Evolutionary conservation across 2,797 vertebrate genomes (phyloP), one percentile per base, ranked within the genome.

Genomic region (Pangasius djambal): DNA sequence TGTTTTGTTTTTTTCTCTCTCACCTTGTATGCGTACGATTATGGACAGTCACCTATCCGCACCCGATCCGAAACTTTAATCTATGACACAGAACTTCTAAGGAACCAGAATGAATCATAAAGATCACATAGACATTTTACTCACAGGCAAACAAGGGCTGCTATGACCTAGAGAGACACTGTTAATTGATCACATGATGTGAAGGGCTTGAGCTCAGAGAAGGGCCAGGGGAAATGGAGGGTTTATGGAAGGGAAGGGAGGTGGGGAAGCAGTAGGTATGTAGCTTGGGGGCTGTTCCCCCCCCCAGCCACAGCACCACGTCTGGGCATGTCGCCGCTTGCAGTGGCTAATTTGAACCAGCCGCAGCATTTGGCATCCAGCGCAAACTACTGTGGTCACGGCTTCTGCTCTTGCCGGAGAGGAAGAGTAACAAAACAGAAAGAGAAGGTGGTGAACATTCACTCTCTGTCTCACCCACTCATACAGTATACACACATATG

Each of bases 321-420:
- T 94, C 93, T 90, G 94, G 95, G 95, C 95, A 94, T 95, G 96
- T 96, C 95, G 91, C 93, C 92, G 93, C 95, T 94, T 92, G 94
- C 94, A 92, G 93, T 92, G 95, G 92, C 94, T 96, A 96, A 96
- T 96, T 95, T 94, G 94, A 95, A 95, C 94, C 95, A 96, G 95
- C 93, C 94, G 93, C 93, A 91, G 74, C 92, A 94, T 93, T 96
- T 96, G 95, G 96, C 95, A 95, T 94, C 91, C 91, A 92, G 91
- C 89, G 89, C 93, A 90, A 72, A 94, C 94, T 95, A 94, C 93
- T 95, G 95, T 93, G 95, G 95, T 95, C 92, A 90, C 89, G 91
- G 94, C 93, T 95, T 93, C 93, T 94, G 94, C 94, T 94, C 87
- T 61, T 93, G 92, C 91, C 92, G 91, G 92, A 93, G 91, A 92